Percentiles rank a stretch among this genome's conserved stretches.
These are phyloP conservation scores for Tholera decimalis DNA, from an alignment of 2,888 invertebrate genomes.

Conservation along the genomic window DNA sequence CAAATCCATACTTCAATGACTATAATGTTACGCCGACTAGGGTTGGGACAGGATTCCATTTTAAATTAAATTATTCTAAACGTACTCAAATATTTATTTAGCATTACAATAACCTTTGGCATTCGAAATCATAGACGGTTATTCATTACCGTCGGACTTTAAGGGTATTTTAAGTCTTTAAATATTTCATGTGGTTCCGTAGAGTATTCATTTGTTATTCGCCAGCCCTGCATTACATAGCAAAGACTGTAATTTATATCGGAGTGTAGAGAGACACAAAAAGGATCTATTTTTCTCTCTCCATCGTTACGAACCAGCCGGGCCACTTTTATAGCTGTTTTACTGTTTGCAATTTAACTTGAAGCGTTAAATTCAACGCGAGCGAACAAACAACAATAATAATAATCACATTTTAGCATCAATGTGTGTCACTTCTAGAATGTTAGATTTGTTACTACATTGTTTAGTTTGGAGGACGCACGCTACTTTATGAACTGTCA, in stretches of 20 bases:
- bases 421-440: slow-evolving; percentile 66
- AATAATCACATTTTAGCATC: slow-evolving; percentile 76
- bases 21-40: slow-evolving; percentile 57
- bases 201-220: background rate
- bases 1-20: slow-evolving; percentile 62
- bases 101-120: slow-evolving; percentile 63
- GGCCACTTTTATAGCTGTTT: slow-evolving; percentile 86
- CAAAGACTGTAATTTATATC: slow-evolving; percentile 58
- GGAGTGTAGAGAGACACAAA: slow-evolving; percentile 62
- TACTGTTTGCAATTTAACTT: slow-evolving; percentile 89
- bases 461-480: slow-evolving; percentile 21
- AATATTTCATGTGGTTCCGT: slow-evolving; percentile 16
- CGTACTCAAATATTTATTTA: slow-evolving; percentile 66
- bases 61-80: slow-evolving; percentile 55
- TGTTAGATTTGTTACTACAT: slow-evolving; percentile 41
- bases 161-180: slow-evolving; percentile 33
- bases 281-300: slow-evolving; percentile 73
- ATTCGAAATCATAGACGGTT: slow-evolving; percentile 56
- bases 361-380: slow-evolving; percentile 81
- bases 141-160: slow-evolving; percentile 34
- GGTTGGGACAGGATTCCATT: slow-evolving; percentile 59
- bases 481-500: slow-evolving; percentile 3
- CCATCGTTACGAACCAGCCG: slow-evolving; percentile 77
- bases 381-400: slow-evolving; percentile 80
- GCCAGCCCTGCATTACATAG: slow-evolving; percentile 57